Percentiles rank a stretch among this genome's conserved stretches.
Conservation (phyloP, 2,888 invertebrate species). For the Lepidocyrtinus sp. region DNA sequence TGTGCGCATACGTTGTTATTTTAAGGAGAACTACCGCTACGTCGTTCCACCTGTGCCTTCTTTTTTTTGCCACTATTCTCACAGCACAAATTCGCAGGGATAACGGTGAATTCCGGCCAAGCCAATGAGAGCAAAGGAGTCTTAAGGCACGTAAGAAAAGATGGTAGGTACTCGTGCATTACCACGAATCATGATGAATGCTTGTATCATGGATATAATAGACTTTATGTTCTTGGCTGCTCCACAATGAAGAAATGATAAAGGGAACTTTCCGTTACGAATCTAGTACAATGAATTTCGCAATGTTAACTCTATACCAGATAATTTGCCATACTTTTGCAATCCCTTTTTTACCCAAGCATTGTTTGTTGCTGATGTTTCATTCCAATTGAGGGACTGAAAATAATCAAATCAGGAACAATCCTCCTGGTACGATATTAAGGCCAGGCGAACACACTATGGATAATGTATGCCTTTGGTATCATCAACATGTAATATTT, state of each 20-base stretch:
- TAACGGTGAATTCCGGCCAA: slow-evolving; percentile 21
- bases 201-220: not conserved
- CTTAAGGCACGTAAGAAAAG: not conserved
- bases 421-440: not conserved
- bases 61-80: not conserved
- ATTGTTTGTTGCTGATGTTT: not conserved
- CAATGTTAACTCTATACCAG: slow-evolving; percentile 3
- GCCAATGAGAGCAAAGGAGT: not conserved
- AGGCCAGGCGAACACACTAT: not conserved
- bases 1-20: no score
- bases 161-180: not conserved
- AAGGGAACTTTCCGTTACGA: slow-evolving; percentile 44
- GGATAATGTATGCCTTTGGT: not conserved
- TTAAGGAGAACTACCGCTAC: not conserved
- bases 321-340: not conserved
- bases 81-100: not conserved
- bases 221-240: not conserved
- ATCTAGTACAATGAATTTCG: slow-evolving; percentile 27
- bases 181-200: not conserved
- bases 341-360: not conserved
- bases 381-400: not conserved
- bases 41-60: not conserved
- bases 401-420: not conserved
- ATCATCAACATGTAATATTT: not conserved
- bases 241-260: not conserved